Conservation (phyloP, 2,797 vertebrate species). For the Dermochelys coriacea region DNA sequence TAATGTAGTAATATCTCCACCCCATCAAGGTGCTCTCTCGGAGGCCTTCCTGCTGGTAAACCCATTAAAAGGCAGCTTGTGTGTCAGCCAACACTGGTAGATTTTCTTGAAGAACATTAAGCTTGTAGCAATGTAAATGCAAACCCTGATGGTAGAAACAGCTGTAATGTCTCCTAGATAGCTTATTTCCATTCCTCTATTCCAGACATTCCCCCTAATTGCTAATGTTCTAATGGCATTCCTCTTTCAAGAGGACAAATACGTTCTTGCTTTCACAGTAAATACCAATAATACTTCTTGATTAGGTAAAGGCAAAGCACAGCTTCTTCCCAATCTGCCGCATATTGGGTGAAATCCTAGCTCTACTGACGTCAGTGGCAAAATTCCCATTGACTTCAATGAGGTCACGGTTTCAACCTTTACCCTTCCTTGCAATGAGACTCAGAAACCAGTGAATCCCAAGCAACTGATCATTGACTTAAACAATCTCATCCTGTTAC, state of each 20-base stretch:
- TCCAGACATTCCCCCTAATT: background rate
- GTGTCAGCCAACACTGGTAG: background rate
- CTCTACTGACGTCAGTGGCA: background rate
- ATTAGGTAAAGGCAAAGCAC: background rate
- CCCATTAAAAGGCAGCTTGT: background rate
- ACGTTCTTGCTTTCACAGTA: background rate
- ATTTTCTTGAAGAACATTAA: background rate
- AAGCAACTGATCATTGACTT: background rate
- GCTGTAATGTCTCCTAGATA: background rate
- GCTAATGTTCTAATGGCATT: background rate
- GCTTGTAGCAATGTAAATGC: rapidly evolving
- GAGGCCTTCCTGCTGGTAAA: background rate
- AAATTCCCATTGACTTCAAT: background rate
- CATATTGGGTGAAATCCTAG: background rate
- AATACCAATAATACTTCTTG: background rate
- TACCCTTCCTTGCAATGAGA: background rate
- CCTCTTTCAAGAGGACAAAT: background rate
- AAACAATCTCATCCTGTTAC: background rate
- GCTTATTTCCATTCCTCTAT: background rate
- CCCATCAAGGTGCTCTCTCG: background rate
- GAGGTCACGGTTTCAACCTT: background rate
- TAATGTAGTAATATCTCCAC: background rate
- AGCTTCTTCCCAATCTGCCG: slow-evolving; percentile 1
- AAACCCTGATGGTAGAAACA: background rate
- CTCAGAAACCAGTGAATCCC: background rate